These are phyloP conservation scores for Polyploca ridens DNA, from an alignment of 2,888 invertebrate species.

Conservation along the genomic window DNA sequence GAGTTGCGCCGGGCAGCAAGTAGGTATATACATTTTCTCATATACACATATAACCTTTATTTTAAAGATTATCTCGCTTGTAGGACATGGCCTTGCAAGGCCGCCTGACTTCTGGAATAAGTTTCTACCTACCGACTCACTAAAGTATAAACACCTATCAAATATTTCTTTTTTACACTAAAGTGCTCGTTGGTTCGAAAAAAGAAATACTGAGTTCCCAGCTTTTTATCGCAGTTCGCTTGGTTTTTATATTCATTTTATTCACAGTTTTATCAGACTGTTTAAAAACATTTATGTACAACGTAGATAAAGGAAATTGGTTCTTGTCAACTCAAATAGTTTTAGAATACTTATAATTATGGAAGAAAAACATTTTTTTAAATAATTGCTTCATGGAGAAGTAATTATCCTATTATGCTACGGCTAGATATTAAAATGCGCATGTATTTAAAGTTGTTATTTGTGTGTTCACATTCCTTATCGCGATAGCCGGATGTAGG, in stretches of 20 bases:
- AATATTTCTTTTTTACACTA: not conserved
- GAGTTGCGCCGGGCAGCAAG: too few relatives aligned
- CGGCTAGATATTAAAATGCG: not conserved
- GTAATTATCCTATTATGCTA: not conserved
- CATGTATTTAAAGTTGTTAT: slow-evolving; percentile 3
- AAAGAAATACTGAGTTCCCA: not conserved
- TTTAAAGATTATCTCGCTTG: not conserved
- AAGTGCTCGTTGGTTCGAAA: not conserved
- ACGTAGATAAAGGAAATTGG: not conserved
- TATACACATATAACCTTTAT: not conserved
- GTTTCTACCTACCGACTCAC: not conserved
- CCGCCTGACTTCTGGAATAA: not conserved
- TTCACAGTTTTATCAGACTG: not conserved
- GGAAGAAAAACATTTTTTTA: not conserved
- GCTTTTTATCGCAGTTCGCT: slow-evolving; percentile 1
- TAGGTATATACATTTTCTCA: not conserved
- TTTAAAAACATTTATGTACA: not conserved
- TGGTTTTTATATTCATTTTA: slow-evolving; percentile 4
- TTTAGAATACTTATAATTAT: not conserved
- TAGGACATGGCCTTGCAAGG: slow-evolving; percentile 7
- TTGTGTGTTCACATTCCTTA: not conserved
- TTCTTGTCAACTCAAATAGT: not conserved
- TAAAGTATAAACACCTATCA: slow-evolving; percentile 1
- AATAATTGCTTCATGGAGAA: too few relatives aligned
- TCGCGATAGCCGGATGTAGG: slow-evolving; percentile 1